phyloP scores from a whole-genome alignment of 2,113 vertebrate species.

The Psittacara wagleri region DNA sequence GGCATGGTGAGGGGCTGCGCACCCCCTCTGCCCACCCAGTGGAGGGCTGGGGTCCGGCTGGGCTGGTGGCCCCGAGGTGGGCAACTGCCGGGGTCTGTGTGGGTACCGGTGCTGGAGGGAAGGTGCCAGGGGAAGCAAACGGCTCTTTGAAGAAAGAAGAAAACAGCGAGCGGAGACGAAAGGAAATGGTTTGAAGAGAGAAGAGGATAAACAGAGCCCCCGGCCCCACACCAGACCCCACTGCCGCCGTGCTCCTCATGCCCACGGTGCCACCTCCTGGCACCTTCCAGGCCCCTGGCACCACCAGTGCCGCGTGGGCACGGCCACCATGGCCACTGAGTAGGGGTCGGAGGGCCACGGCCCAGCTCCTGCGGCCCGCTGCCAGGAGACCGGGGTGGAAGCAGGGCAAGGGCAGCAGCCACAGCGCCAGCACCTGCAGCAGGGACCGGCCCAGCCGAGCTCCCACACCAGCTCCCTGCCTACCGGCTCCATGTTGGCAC shows the following conservation, averaged over 20 bases:
- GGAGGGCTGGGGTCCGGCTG: accelerated
- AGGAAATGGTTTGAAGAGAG: conserved; percentile 31
- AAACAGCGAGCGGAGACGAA: not conserved
- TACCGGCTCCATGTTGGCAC: not conserved
- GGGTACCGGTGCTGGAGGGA: not conserved
- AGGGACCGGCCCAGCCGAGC: not conserved
- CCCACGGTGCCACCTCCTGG: not conserved
- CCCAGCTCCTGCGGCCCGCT: not conserved
- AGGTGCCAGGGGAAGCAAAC: not conserved
- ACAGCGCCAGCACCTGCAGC: not conserved
- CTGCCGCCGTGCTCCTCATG: accelerated
- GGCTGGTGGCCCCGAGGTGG: not conserved
- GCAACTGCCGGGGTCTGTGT: not conserved
- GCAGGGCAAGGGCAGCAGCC: not conserved
- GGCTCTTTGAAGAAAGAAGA: not conserved
- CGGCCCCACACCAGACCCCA: not conserved
- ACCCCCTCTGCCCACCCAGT: not conserved
- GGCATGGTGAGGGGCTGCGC: not conserved
- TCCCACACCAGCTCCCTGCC: not conserved
- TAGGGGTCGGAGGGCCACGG: accelerated
- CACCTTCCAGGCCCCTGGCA: not conserved
- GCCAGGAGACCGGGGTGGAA: not conserved
- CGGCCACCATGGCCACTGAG: accelerated
- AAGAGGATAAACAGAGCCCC: not conserved
- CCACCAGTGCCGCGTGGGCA: not conserved